A percentile compares a stretch with the other conserved stretches of the same genome.
These are phyloP conservation scores for Stercorarius parasiticus DNA, from an alignment of 2,113 vertebrate genomes.

Conservation along the genomic window DNA sequence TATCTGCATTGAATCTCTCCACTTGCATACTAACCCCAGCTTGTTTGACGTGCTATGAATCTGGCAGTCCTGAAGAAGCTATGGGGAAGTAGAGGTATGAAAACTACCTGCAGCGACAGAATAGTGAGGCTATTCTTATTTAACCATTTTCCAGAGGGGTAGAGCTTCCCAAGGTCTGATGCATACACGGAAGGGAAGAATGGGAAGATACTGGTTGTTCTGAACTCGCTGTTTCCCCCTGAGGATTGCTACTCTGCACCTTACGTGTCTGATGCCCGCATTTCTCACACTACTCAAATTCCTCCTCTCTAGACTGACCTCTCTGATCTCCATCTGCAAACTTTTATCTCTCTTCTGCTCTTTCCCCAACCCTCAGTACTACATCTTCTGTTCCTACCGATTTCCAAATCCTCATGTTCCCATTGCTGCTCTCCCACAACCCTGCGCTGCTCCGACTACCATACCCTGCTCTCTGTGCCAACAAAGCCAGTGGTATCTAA, in stretches of 20 bases:
- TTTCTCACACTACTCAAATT: not conserved
- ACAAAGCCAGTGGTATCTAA: not conserved
- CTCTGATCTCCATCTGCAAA: not conserved
- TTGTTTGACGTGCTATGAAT: not conserved
- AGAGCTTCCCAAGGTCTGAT: not conserved
- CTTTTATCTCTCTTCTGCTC: not conserved
- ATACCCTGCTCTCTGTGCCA: not conserved
- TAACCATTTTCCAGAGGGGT: not conserved
- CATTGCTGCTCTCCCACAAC: not conserved
- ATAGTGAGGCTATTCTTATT: not conserved
- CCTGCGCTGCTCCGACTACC: not conserved
- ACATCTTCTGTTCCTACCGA: not conserved
- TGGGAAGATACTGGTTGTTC: not conserved
- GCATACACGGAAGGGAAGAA: not conserved
- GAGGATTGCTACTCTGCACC: not conserved
- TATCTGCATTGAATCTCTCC: not conserved
- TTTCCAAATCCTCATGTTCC: not conserved
- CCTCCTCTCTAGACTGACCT: not conserved
- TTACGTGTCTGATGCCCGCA: rapidly evolving
- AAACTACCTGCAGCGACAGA: not conserved
- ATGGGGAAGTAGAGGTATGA: not conserved
- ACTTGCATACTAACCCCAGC: not conserved
- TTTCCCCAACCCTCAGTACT: not conserved
- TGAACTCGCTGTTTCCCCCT: not conserved
- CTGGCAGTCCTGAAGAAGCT: not conserved